Evolutionary conservation across 2,797 vertebrate genomes (phyloP).

Genomic region (Chelidonichthys spinosus): DNA sequence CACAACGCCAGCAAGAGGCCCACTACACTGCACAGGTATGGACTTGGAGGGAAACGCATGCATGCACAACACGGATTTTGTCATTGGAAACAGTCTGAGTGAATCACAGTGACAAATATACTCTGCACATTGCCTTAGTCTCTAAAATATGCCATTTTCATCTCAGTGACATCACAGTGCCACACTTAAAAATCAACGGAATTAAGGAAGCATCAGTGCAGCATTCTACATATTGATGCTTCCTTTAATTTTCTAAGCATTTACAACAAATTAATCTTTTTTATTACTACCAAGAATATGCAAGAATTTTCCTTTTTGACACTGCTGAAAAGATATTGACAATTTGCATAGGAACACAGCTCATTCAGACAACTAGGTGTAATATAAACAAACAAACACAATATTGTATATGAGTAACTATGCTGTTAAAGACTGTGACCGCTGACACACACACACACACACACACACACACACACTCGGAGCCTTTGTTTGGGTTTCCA

Average conservation of each 20-base stretch:
- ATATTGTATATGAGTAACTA: slow-evolving; percentile 8
- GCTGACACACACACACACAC: neutral
- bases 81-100: neutral
- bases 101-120: neutral
- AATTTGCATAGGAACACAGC: neutral
- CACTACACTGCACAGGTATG: slow-evolving; percentile 95
- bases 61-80: neutral
- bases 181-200: neutral
- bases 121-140: neutral
- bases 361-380: neutral
- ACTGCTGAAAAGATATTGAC: neutral
- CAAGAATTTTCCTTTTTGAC: neutral
- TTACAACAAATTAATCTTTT: slow-evolving; percentile 10
- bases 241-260: neutral
- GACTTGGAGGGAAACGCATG: neutral
- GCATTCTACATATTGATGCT: neutral
- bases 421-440: neutral
- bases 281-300: neutral
- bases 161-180: neutral
- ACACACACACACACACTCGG: too few relatives aligned
- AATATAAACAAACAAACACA: too few relatives aligned
- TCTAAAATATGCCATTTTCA: slow-evolving; percentile 12
- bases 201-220: neutral
- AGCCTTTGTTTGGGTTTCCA: slow-evolving; percentile 67
- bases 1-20: slow-evolving; percentile 92